Conservation (phyloP, 2,113 vertebrate species). For the Myxocyprinus asiaticus region DNA sequence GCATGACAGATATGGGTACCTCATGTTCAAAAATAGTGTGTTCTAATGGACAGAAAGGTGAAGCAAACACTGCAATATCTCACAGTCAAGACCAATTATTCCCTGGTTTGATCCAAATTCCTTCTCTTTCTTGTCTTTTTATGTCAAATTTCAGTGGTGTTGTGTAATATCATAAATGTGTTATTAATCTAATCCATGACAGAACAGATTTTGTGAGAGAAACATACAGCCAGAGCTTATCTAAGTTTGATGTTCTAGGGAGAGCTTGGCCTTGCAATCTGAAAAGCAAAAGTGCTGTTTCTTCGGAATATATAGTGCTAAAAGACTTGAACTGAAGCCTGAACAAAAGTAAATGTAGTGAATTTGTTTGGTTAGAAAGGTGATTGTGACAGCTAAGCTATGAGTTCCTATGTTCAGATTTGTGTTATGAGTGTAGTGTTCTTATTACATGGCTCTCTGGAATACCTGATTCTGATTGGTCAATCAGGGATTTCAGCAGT, state of each 20-base stretch:
- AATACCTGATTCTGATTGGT: too few species aligned
- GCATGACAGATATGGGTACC: constrained; percentile 39
- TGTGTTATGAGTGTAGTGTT: too few species aligned
- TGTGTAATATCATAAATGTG: constrained; percentile 23
- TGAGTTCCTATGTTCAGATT: too few species aligned
- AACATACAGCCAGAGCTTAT: constrained; percentile 12
- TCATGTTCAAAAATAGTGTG: constrained; percentile 22
- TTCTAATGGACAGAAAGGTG: background rate
- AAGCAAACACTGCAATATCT: background rate
- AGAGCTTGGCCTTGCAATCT: background rate
- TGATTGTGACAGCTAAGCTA: too few species aligned
- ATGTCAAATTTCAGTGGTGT: background rate
- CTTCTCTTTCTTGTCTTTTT: background rate
- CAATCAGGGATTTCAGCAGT: too few species aligned
- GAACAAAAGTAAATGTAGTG: background rate
- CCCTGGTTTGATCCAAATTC: background rate
- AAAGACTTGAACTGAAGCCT: background rate
- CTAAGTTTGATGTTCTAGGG: background rate
- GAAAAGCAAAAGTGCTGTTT: background rate
- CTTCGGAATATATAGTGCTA: background rate
- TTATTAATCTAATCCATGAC: constrained; percentile 15
- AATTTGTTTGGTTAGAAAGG: too few species aligned
- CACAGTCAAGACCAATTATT: background rate
- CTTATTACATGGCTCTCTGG: too few species aligned
- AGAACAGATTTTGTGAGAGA: background rate